phyloP scores from a whole-genome alignment of 2,113 vertebrate genomes.

The Paraplagusia blochii region DNA sequence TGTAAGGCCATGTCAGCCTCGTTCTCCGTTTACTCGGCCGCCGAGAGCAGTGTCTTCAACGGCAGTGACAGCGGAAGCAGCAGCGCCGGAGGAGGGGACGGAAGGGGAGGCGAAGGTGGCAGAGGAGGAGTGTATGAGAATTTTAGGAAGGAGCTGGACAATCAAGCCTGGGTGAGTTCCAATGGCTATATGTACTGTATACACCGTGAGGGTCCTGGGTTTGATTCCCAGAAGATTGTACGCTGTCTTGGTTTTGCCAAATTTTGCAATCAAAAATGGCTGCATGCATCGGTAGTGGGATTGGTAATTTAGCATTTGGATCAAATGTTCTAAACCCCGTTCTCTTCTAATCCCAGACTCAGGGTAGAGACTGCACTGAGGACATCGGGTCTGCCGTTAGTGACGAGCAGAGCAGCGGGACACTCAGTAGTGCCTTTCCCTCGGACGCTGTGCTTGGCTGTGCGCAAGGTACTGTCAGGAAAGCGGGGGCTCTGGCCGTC shows the following conservation, averaged over 20 bases:
- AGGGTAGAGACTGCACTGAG: constrained; percentile 80
- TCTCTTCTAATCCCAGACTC: constrained; percentile 27
- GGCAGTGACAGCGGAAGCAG: constrained; percentile 94
- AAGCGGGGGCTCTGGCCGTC: constrained; percentile 88
- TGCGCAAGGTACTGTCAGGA: constrained; percentile 87
- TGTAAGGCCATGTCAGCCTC: constrained; percentile 93
- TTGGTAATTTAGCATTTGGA: too few species aligned
- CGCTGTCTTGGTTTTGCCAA: too few species aligned
- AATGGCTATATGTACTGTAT: not conserved
- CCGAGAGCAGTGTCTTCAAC: constrained; percentile 79
- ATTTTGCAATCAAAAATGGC: too few species aligned
- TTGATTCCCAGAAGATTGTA: too few species aligned
- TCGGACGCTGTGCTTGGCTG: constrained; percentile 81
- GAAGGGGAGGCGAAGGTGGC: constrained; percentile 69
- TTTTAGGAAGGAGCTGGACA: constrained; percentile 90
- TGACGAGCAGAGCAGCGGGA: constrained; percentile 91
- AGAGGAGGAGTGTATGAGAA: constrained; percentile 91
- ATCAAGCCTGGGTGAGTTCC: constrained; percentile 63
- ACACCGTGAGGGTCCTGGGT: not conserved
- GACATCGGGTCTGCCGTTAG: constrained; percentile 87
- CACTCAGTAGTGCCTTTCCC: constrained; percentile 85
- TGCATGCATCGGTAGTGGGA: too few species aligned
- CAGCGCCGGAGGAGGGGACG: constrained; percentile 80
- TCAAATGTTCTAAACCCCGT: not conserved
- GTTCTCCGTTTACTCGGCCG: constrained; percentile 82